Evolutionary conservation across 2,888 invertebrate genomes (phyloP), one percentile per base, ranked within the genome.

Genomic region (Epinotia bilunana): DNA sequence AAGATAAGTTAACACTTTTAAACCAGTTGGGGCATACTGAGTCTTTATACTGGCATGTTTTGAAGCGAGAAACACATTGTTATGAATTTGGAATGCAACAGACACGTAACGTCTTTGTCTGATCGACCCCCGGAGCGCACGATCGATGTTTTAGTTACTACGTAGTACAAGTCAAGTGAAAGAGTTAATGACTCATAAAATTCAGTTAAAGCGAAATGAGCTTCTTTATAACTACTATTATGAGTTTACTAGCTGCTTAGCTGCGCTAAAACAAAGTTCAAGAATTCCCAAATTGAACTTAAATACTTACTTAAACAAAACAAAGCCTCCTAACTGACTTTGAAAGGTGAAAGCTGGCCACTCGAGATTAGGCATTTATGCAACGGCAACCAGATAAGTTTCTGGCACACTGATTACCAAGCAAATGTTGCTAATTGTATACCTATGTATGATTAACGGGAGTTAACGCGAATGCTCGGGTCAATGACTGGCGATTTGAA

Each of bases 401-500:
- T 49, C n/a, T n/a, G 7, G 53, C 53, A 53, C n/a, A 53, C 53
- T 53, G 53, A 53, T 53, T 53, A 53, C 39, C 39, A 39, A 46
- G 53, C n/a, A 5, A 53, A 7, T 53, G 5, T 16, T 53, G 7
- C 16, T 53, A 53, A 53, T 49, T 49, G n/a, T 7, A 49, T 16
- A 13, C 49, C 49, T 13, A 49, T 49, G 49, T 53, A n/a, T 53
- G n/a, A 53, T n/a, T 53, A 53, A n/a, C 53, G 53, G 53, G 16
- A 53, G 7, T 53, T n/a, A 7, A 53, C 53, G n/a, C 49, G 46
- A 46, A 46, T 13, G 5, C 16, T 49, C 13, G 49, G 16, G 49
- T 53, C 53, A 53, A 53, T n/a, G 53, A 53, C n/a, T n/a, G n/a
- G 53, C n/a, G n/a, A 53, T 53, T 53, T 53, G 53, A n/a, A 53